Evolutionary conservation across 2,113 vertebrate genomes (phyloP), one percentile per base, ranked within the genome.

Genomic region (Scartelaos histophorus): DNA sequence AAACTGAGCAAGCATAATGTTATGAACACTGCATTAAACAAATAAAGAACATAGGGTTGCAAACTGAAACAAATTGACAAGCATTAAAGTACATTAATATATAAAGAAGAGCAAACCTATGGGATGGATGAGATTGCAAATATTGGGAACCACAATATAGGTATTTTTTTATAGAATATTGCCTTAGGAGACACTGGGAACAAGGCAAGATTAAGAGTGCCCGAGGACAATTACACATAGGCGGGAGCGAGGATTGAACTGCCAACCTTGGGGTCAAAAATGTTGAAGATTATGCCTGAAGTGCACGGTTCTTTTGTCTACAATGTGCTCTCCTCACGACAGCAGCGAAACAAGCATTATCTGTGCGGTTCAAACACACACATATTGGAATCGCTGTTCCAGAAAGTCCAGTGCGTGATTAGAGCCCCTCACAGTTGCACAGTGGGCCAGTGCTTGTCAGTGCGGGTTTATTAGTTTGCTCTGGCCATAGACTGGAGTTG

Each of bases 401-500:
- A 81, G 45, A 73, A 61, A 81, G 74, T 84, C 76, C 74, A 85
- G 54, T 75, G 81, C 80, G 75, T 76, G 69, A 78, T 84, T 80
- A 75, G 69, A n/a, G 49, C 25, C 65, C 64, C 34, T 22, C 56
- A 66, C 72, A 67, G 70, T 84, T 77, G 72, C 74, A 80, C 72
- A 80, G 66, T 47, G 68, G 77, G 61, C 66, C 53, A 76, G 79
- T 73, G 73, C 85, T 68, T 64, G 75, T 77, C 81, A 72, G 75
- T 80, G 69, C 49, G 62, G 83, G 79, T 83, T 90, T 85, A 84
- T 92, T 89, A 88, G 74, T 68, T 69, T 70, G 71, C 74, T 76
- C 74, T 56, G 62, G 78, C 71, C 81, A 76, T 54, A 49, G 69
- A 64, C 81, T 73, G 75, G 79, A 82, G 86, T 80, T 87, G 77